Evolutionary conservation across 2,888 invertebrate genomes (phyloP), one percentile per base, ranked within the genome.

Genomic region (Pogonocherus hispidulus): DNA sequence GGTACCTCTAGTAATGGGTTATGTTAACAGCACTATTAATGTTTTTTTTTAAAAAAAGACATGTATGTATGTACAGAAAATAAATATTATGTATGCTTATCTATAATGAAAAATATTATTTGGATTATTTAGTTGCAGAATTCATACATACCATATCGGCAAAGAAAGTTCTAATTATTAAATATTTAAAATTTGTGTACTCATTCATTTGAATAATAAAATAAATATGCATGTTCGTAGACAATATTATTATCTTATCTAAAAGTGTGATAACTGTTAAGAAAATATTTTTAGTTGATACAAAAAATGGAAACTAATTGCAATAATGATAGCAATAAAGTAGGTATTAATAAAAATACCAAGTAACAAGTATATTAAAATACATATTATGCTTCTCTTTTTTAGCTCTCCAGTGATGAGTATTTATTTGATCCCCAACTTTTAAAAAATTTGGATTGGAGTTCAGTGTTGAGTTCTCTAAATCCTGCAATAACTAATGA

Each of bases 401-500:
- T 78, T 51, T 51, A 80, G 80, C 63, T 62, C 54, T 67, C 71
- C 54, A 67, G 23, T 32, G 76, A 78, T 46, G 78, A 80, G 52
- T 79, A 76, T 72, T 86, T 94, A 20, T 95, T 90, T 78, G 89
- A 92, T 79, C 91, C 92, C 1, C 88, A 88, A 63, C 80, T 94
- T 62, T 85, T 95, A 52, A 84, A 88, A 63, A 87, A 89, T 67
- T 84, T 95, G 69, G 90, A 94, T 81, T 92, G 93, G 81, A 86
- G 85, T 74, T 88, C 89, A 69, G 90, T 90, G 72, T 88, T 88
- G 47, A 90, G 90, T 0, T 87, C 84, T 67, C 92, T 94, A 78
- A 91, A 90, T 77, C 93, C 93, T 8, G 88, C 88, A 67, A 91
- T 94, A 71, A 91, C 91, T 65, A 91, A 92, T 14, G 87, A 88